Evolutionary conservation across 2,888 invertebrate species (phyloP), one percentile per base, ranked within the genome.

Genomic region (Aphelenchoides bicaudatus): DNA sequence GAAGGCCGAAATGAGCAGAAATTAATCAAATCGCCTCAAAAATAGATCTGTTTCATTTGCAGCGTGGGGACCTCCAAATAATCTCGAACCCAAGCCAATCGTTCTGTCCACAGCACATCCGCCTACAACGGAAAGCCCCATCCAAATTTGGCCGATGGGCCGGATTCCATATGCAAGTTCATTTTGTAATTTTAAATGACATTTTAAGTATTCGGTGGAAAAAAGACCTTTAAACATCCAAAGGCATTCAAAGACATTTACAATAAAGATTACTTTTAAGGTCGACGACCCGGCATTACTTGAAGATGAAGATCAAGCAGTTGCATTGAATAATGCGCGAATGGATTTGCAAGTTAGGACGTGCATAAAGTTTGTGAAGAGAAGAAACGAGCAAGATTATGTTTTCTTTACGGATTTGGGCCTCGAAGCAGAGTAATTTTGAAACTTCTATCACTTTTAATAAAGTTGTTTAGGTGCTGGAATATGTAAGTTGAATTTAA

Each of bases 321-420:
- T 63, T 6, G 63, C 63, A 25, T 25, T 63, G 34, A 63, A 63
- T 39, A 63, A 63, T 48, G 63, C 63, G n/a, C 56, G 62, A 10
- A 56, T 56, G 51, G 56, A 56, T 27, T 28, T 58, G 8, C 54
- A 61, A 31, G 62, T 63, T 23, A 53, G 62, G 19, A 67, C 62
- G 0, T 67, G 67, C 49, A 50, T 67, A 13, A 50, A 52, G n/a
- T 65, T 67, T 46, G 53, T 68, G 5, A 62, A 60, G 25, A 34
- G 67, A n/a, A 53, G 57, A 19, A 49, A 28, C 5, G 62, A 67
- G 28, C 19, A 56, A 43, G 62, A 67, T 31, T 67, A 60, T 54
- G 60, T 65, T n/a, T 53, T 58, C 23, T 67, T 67, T 58, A 58
- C 62, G 34, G 67, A 67, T 39, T 51, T 68, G 13, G 62, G 67